These are phyloP conservation scores for Phrynocephalus versicolor DNA, from an alignment of 2,113 vertebrate genomes.

Conservation along the genomic window DNA sequence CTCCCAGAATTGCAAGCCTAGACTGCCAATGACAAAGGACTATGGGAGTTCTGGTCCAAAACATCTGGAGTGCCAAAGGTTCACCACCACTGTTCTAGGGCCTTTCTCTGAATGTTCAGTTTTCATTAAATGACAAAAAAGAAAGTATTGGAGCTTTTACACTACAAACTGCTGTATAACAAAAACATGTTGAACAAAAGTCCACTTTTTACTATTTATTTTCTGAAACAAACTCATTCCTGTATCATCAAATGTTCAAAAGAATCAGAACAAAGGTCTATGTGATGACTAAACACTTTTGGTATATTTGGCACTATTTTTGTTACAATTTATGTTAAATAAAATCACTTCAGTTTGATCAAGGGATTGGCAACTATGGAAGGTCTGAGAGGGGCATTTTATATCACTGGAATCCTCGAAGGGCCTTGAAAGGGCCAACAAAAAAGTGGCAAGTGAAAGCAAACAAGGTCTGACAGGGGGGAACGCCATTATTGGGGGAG, in stretches of 20 bases:
- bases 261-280: background rate
- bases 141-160: no score
- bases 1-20: no score
- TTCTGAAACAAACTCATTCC: background rate
- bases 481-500: no score
- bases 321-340: background rate
- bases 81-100: no score
- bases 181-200: background rate
- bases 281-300: background rate
- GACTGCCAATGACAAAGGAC: no score
- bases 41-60: no score
- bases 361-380: background rate
- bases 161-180: background rate
- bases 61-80: no score
- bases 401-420: no score
- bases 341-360: background rate
- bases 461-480: no score
- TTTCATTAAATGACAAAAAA: background rate
- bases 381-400: background rate
- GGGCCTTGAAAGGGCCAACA: no score
- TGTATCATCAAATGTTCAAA: background rate
- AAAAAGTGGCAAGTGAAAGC: no score
- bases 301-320: background rate
- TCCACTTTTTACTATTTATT: background rate
- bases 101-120: background rate